Evolutionary conservation across 2,888 invertebrate species (phyloP), one percentile per base, ranked within the genome.

Genomic region (Sphecodes monilicornis): DNA sequence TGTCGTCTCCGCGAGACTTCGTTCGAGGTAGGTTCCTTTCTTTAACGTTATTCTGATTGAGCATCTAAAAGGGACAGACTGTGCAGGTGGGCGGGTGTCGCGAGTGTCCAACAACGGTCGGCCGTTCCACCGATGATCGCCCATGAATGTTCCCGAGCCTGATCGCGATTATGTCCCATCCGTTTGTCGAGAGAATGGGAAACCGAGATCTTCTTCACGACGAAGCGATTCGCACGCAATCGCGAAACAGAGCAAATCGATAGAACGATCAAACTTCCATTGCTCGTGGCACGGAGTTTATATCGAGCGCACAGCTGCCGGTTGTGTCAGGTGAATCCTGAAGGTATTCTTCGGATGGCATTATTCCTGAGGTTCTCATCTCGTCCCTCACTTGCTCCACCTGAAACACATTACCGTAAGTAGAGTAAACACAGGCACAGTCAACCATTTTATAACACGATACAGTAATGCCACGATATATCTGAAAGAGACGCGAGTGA

Each of bases 331-430:
- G 96, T 0, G 96, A 96, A 91, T 96, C 96, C 46, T 87, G 74
- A 0, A 96, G 95, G 89, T 96, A 96, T 88, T 96, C 96, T 90
- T 96, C 96, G 76, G 95, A 95, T 11, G 97, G 96, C 88, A 96
- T 96, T 69, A 96, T 95, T 6, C 96, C 96, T 75, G 96, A 96
- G 60, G 96, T 96, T 78, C 96, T 95, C 96, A 96, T 95, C 83
- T 96, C 96, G 90, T 97, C 96, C 50, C 96, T 96, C 66, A 96
- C 95, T 39, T 96, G 96, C 93, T 95, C 95, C 46, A 95, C 95
- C 92, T 94, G 54, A 22, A 73, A 60, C 46, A 1, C 46, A 26
- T 11, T 36, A 39, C 8, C 11, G 22, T 22, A 2, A 39, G 10
- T n/a, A 10, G 6, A 26, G 16, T n/a, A 8, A n/a, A 11, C 13